Conservation (phyloP, 2,797 vertebrate genomes). For the Diplodus sargus region DNA sequence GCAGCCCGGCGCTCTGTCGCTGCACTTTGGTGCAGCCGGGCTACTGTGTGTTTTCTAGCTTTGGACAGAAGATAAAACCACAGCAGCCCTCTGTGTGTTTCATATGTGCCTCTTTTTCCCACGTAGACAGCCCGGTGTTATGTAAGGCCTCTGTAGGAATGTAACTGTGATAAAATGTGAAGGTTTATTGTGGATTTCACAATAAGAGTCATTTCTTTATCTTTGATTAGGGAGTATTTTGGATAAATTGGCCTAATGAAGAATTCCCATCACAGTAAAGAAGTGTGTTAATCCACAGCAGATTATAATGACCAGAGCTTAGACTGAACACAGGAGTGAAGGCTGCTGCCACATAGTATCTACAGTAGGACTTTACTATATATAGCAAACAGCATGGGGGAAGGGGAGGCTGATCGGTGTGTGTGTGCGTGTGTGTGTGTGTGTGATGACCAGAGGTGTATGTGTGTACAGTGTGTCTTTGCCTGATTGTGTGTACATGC, state of each 20-base stretch:
- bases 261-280: neutral
- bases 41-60: no score
- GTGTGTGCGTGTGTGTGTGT: slow-evolving; percentile 35
- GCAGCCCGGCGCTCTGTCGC: no score
- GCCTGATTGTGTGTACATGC: slow-evolving; percentile 1
- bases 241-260: neutral
- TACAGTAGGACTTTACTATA: slow-evolving; percentile 70
- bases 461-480: slow-evolving; percentile 23
- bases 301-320: slow-evolving; percentile 46
- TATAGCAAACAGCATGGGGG: slow-evolving; percentile 69
- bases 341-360: slow-evolving; percentile 60
- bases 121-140: no score
- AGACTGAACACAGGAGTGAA: slow-evolving; percentile 49
- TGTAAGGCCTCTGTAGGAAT: no score
- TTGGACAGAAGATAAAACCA: no score
- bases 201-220: neutral
- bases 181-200: neutral
- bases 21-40: no score
- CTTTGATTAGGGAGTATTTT: neutral
- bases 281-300: slow-evolving; percentile 30
- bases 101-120: no score
- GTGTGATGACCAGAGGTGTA: slow-evolving; percentile 49
- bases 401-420: slow-evolving; percentile 50
- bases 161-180: neutral
- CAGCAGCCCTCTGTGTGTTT: no score